These are phyloP conservation scores for Athrips mouffetella DNA, from an alignment of 2,888 invertebrate species.

Conservation along the genomic window DNA sequence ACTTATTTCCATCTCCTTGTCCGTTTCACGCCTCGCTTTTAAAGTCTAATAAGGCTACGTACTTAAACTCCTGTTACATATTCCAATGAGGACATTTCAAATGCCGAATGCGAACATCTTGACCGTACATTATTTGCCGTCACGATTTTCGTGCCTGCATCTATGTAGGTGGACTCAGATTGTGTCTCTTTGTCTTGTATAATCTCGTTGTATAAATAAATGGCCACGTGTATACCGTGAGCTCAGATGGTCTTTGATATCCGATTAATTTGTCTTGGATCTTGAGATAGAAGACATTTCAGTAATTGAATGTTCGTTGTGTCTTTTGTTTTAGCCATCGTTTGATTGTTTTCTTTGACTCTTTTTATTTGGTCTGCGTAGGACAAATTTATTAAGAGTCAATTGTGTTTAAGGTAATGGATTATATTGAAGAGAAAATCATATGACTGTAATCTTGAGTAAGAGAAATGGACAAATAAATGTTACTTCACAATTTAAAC, in stretches of 20 bases:
- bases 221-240: constrained; percentile 10
- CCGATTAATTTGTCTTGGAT: not conserved
- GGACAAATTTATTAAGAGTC: too few species aligned
- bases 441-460: too few species aligned
- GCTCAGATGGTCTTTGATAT: not conserved
- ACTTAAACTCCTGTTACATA: not conserved
- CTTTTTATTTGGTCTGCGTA: too few species aligned
- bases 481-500: constrained; percentile 7
- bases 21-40: not conserved
- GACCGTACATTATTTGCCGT: constrained; percentile 44
- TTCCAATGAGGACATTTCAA: constrained; percentile 2
- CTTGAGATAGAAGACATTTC: not conserved
- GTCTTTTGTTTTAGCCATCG: too few species aligned
- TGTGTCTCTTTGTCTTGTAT: not conserved
- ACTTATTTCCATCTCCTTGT: not conserved
- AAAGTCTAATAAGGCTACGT: not conserved
- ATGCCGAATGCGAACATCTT: constrained; percentile 5
- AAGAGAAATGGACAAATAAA: too few species aligned
- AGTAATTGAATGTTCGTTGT: not conserved
- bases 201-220: not conserved
- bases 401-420: too few species aligned
- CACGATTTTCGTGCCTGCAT: constrained; percentile 55
- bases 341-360: too few species aligned
- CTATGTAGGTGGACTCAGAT: constrained; percentile 37
- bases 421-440: too few species aligned